Base-by-base conservation (phyloP, 2,888 invertebrate genomes). In the Hirudinaria manillensis region DNA sequence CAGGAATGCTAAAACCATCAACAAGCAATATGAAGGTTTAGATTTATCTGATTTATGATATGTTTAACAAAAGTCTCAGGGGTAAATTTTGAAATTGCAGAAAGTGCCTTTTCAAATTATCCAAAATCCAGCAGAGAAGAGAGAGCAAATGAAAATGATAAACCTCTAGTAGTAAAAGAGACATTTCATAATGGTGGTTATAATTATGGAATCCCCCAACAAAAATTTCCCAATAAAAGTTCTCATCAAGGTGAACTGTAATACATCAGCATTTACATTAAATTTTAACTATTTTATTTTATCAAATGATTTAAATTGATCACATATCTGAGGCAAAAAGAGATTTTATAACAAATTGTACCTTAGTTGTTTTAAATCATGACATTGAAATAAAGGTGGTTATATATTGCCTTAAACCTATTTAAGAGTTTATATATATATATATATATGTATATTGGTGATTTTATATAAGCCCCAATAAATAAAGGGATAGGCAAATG, bases 121-220 rank as follows among this genome's bases (percentile, higher is more conserved):
- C 29, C 61, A 61, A 61, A 61, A 61, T 61, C 61, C 61, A 61
- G 61, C 13, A 34, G 34, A 24, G 34, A 34, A 68, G 36, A 38
- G 13, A 13, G 55, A 19, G 34, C n/a, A 4, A 73, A n/a, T n/a
- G 53, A 53, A 13, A 21, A 74, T 10, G n/a, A 74, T 36, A 76
- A 75, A 70, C 55, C 70, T n/a, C 38, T 74, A 16, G 56, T 75
- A 2, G 76, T 77, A 0, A 82, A 82, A 73, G 80, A 81, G 70
- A 79, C 82, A 6, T 79, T 80, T 73, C 80, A 81, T 45, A 74
- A 75, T 56, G 78, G 79, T 67, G 82, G 83, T 6, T 84, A 84
- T 78, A 83, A 84, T 77, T 84, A 84, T 80, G 84, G 84, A n/a
- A 81, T 84, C 6, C 83, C 83, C 21, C 34, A 45, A 53, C 19